These are phyloP conservation scores for Sciurus vulgaris DNA, from an alignment of 2,797 vertebrate species.

Conservation along the genomic window DNA sequence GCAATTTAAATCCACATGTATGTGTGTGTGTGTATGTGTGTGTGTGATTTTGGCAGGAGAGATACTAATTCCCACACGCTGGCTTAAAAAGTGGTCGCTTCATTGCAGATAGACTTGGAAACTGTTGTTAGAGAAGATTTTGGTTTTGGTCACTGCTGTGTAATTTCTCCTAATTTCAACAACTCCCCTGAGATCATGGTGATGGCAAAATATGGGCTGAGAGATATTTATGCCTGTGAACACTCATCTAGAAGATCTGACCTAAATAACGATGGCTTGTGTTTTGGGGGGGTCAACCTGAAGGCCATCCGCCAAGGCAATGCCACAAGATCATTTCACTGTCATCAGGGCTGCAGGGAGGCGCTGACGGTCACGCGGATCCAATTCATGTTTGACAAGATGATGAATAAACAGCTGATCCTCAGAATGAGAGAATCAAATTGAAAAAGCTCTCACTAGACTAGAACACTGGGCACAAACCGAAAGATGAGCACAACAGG, in stretches of 20 bases:
- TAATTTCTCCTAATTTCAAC: not conserved
- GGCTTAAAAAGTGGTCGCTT: slow-evolving; percentile 18
- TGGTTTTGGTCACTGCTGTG: not conserved
- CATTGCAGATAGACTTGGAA: not conserved
- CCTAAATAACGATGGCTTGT: slow-evolving; percentile 16
- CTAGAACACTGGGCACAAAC: slow-evolving; percentile 22
- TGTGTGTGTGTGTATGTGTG: no score
- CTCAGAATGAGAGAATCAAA: slow-evolving; percentile 49
- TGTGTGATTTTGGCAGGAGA: not conserved
- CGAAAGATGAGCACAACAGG: slow-evolving; percentile 39
- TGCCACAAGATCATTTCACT: not conserved
- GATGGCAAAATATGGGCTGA: not conserved
- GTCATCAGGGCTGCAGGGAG: not conserved
- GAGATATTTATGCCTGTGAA: not conserved
- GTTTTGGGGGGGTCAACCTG: not conserved
- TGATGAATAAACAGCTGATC: slow-evolving; percentile 52
- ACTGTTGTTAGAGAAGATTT: not conserved
- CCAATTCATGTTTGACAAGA: slow-evolving; percentile 68
- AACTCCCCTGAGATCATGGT: not conserved
- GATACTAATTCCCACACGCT: not conserved
- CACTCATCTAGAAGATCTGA: not conserved
- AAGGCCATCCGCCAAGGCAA: not conserved
- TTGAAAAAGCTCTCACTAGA: slow-evolving; percentile 58
- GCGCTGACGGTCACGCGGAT: not conserved
- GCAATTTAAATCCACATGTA: not conserved